Base-by-base conservation (phyloP, 2,888 invertebrate species). In the Osmoderma eremita region DNA sequence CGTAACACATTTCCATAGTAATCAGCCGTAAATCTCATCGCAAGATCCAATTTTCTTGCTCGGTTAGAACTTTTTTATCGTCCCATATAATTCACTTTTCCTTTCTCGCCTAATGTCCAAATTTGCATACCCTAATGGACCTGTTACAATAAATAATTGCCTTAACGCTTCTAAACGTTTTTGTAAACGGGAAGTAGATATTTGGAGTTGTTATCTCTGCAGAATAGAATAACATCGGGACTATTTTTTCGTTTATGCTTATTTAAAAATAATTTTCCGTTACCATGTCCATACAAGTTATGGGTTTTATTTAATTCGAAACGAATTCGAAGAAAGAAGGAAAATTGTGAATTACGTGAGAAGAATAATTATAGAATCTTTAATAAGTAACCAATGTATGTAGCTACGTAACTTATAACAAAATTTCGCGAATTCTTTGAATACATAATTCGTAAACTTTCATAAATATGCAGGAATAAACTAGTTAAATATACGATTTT, bases 31-130 rank as follows among this genome's bases (percentile, higher is more conserved):
- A 76, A 76, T 76, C 76, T 74, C 72, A 69, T 68, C 73, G 72
- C 73, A 71, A 74, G 75, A 76, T 75, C 75, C 75, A 76, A 76
- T 76, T 76, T 76, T 75, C 76, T 74, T 72, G 69, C 72, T 58
- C 67, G 63, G 67, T 45, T 24, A 58, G 70, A 66, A 71, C 67
- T 69, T 71, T 71, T 65, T 54, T 65, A 58, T 30, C 20, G 56
- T 20, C 39, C 39, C 39, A 58, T 36, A 58, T 65, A 65, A 56
- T 58, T 65, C 56, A 65, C 65, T 54, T 48, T 65, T 58, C 22
- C 56, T 65, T 65, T 58, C 65, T 58, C 56, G 65, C 49, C 30
- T 49, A 65, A 48, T 36, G 42, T 58, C 41, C 24, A 58, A 58
- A 65, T 65, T 65, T 65, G 65, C 65, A 65, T 65, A 65, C 45